Conservation (phyloP, 2,888 invertebrate genomes). For the Agrochola lychnidis region DNA sequence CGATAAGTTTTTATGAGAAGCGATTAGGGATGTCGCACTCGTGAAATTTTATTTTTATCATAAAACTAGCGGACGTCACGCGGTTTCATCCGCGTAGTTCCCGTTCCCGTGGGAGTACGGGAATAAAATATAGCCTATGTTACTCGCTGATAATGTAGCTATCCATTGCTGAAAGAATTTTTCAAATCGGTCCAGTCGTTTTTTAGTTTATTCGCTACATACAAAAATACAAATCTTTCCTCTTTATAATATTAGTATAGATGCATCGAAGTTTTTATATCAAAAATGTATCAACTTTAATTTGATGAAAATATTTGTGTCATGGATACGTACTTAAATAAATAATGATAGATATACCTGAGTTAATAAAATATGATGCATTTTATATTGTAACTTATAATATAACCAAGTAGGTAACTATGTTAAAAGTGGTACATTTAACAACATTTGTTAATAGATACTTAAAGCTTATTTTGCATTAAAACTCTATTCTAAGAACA, state of each 20-base stretch:
- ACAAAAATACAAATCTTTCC: no score
- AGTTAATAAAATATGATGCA: background rate
- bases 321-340: background rate
- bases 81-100: no score
- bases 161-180: no score
- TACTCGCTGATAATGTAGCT: no score
- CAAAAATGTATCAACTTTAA: background rate
- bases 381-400: conserved; percentile 2
- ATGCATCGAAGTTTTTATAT: background rate
- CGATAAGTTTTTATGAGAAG: conserved; percentile 76
- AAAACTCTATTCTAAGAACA: conserved; percentile 41
- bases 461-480: conserved; percentile 60
- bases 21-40: conserved; percentile 64
- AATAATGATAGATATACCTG: background rate
- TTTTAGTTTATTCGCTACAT: no score
- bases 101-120: no score
- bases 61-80: no score
- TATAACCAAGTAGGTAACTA: background rate
- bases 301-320: background rate
- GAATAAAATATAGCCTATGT: no score
- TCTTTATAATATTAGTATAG: no score
- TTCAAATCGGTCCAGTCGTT: no score
- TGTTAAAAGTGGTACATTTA: conserved; percentile 4
- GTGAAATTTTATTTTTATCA: background rate
- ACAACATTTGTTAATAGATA: conserved; percentile 40